These are phyloP conservation scores for Drosophila ohnishii DNA, from an alignment of 1,140 invertebrate species.

Conservation along the genomic window DNA sequence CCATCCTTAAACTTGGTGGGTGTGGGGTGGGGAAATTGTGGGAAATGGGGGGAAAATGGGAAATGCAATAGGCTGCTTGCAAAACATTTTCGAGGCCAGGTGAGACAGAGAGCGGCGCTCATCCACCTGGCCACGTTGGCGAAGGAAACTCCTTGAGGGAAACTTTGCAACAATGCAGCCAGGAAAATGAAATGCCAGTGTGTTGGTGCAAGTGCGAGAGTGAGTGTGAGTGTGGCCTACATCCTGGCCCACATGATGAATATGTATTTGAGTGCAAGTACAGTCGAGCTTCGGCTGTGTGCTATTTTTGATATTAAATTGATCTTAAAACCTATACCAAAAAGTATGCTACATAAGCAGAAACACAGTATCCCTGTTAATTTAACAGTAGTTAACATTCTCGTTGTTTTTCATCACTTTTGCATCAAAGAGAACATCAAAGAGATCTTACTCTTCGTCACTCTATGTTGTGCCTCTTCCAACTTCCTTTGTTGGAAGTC, in stretches of 20 bases:
- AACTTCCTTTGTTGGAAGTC: background rate
- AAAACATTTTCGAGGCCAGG: slow-evolving; percentile 53
- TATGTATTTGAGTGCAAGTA: slow-evolving; percentile 38
- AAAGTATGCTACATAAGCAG: background rate
- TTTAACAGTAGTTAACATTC: background rate
- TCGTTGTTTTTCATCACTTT: background rate
- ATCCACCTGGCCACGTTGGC: slow-evolving; percentile 32
- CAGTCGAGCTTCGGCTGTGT: background rate
- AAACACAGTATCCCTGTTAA: background rate
- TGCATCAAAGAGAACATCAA: background rate
- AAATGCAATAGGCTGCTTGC: slow-evolving; percentile 26
- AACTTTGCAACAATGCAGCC: slow-evolving; percentile 42
- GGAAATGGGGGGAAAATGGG: slow-evolving; percentile 12
- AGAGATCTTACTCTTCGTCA: background rate
- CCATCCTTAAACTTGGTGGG: slow-evolving; percentile 28
- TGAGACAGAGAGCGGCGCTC: background rate
- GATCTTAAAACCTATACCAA: background rate
- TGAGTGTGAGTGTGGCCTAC: slow-evolving; percentile 62
- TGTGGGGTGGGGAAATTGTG: background rate
- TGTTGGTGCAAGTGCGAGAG: background rate
- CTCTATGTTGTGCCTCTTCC: background rate
- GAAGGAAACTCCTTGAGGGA: slow-evolving; percentile 47
- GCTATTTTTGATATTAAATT: too few relatives aligned
- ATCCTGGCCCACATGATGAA: slow-evolving; percentile 60
- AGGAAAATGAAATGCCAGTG: slow-evolving; percentile 6